These are phyloP conservation scores for Slavum lentiscoides DNA, from an alignment of 2,888 invertebrate species.

Conservation along the genomic window DNA sequence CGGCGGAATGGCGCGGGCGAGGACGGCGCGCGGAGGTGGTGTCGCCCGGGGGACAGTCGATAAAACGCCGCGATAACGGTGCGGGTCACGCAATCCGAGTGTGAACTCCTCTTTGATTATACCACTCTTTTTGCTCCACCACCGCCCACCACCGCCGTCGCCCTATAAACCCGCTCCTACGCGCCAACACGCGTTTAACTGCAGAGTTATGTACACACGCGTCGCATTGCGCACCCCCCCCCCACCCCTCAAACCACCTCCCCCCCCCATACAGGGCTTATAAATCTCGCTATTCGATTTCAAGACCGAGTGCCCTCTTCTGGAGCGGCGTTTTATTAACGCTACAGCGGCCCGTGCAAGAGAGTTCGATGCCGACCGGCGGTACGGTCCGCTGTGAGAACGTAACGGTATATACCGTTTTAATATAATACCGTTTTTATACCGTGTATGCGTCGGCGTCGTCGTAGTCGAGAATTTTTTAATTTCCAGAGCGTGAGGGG, in stretches of 20 bases:
- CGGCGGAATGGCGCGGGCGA: background rate
- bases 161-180: background rate
- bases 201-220: background rate
- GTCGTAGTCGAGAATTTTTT: too few relatives aligned
- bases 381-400: too few relatives aligned
- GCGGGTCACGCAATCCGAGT: slow-evolving; percentile 50
- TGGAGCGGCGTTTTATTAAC: slow-evolving; percentile 2
- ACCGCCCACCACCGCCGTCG: too few relatives aligned
- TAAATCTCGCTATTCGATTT: slow-evolving; percentile 44
- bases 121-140: slow-evolving; percentile 34
- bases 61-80: slow-evolving; percentile 51
- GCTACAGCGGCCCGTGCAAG: background rate
- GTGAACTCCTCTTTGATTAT: slow-evolving; percentile 52
- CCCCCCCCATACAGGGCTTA: background rate
- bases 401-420: background rate
- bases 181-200: slow-evolving; percentile 23
- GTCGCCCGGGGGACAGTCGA: slow-evolving; percentile 51
- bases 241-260: too few relatives aligned
- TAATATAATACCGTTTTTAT: too few relatives aligned
- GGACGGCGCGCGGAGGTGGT: background rate
- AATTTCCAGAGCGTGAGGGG: too few relatives aligned
- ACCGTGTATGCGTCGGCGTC: too few relatives aligned
- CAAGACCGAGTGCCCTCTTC: slow-evolving; percentile 23
- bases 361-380: too few relatives aligned
- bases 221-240: too few relatives aligned